phyloP scores from a whole-genome alignment of 2,888 invertebrate genomes.

The Argyresthia goedartella region DNA sequence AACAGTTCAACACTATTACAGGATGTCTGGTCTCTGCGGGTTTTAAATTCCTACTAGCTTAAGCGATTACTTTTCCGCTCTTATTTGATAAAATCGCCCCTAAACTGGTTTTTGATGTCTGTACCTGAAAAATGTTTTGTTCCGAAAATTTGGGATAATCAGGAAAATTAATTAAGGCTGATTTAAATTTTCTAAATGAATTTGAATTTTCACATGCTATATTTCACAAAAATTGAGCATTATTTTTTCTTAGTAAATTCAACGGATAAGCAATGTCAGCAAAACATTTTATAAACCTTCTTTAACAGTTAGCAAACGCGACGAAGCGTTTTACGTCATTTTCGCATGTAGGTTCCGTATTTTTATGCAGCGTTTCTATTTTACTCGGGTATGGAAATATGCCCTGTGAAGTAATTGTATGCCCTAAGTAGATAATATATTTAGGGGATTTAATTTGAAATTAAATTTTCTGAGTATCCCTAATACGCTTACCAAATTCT shows the following conservation, averaged over 20 bases:
- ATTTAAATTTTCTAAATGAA: background rate
- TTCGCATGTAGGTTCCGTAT: background rate
- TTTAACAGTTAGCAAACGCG: slow-evolving; percentile 5
- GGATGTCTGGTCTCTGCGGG: background rate
- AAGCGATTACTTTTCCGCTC: background rate
- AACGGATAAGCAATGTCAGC: slow-evolving; percentile 9
- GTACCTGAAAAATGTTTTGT: background rate
- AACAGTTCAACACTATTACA: background rate
- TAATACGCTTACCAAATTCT: slow-evolving; percentile 7
- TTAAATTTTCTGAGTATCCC: slow-evolving; percentile 8
- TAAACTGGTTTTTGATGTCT: background rate
- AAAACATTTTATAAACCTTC: slow-evolving; percentile 9
- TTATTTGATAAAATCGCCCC: background rate
- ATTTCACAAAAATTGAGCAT: background rate
- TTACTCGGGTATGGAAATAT: slow-evolving; percentile 2
- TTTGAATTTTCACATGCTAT: background rate
- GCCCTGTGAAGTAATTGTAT: slow-evolving; percentile 4
- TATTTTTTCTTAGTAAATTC: slow-evolving; percentile 12
- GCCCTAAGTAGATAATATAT: slow-evolving; percentile 6
- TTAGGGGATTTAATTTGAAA: slow-evolving; percentile 8
- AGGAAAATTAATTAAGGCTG: background rate
- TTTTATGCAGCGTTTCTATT: background rate
- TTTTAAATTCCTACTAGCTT: background rate
- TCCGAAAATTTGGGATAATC: background rate
- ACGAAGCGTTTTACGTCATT: slow-evolving; percentile 2